These are phyloP conservation scores for Potamilus streckersoni DNA, from an alignment of 1,140 invertebrate genomes.

Conservation along the genomic window DNA sequence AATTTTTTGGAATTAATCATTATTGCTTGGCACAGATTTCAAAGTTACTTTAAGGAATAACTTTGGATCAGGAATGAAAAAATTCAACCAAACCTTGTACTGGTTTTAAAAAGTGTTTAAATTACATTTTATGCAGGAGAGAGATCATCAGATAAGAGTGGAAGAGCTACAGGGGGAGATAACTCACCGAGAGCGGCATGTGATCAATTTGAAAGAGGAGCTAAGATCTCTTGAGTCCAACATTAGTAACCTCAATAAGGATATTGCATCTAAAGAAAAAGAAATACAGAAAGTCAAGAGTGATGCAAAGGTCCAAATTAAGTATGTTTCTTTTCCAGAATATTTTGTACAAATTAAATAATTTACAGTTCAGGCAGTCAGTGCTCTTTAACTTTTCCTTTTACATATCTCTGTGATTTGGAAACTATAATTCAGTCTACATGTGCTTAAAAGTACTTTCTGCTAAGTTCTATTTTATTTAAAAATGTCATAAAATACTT, in stretches of 20 bases:
- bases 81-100: no score
- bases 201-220: slow-evolving; percentile 59
- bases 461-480: no score
- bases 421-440: no score
- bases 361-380: not conserved
- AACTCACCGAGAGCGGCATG: slow-evolving; percentile 56
- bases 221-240: slow-evolving; percentile 48
- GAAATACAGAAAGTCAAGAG: slow-evolving; percentile 56
- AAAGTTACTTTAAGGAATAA: not conserved
- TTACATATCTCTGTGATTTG: no score
- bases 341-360: not conserved
- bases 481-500: no score
- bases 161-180: slow-evolving; percentile 63
- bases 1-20: not conserved
- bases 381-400: no score
- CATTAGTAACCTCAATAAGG: slow-evolving; percentile 54
- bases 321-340: slow-evolving; percentile 35
- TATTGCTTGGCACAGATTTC: not conserved
- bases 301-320: slow-evolving; percentile 58
- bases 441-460: no score
- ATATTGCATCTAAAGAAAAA: slow-evolving; percentile 57
- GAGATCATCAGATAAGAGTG: slow-evolving; percentile 53
- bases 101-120: no score
- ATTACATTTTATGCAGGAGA: slow-evolving; percentile 49
- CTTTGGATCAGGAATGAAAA: not conserved